Conservation (phyloP, 1,140 invertebrate species). For the Phenacoccus solenopsis region DNA sequence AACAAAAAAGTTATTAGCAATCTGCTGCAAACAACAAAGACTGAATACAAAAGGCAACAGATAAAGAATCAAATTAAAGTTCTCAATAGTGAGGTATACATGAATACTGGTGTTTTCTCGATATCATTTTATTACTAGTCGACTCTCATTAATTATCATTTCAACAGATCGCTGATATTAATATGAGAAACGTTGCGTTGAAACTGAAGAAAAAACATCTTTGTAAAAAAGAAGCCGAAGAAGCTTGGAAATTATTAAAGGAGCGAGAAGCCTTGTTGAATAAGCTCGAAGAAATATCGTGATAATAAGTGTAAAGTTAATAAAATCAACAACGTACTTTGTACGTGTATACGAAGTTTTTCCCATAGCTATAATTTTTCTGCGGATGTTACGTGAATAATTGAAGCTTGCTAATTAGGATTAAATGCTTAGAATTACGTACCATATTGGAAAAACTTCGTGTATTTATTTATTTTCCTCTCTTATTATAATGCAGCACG, state of each 20-base stretch:
- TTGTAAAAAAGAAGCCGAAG: conserved; percentile 9
- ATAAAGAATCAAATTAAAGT: conserved; percentile 51
- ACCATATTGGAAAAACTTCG: neutral
- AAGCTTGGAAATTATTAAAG: conserved; percentile 10
- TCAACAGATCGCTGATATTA: neutral
- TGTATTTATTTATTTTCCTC: neutral
- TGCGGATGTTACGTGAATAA: no score
- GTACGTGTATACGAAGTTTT: no score
- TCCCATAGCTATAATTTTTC: no score
- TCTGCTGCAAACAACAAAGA: conserved; percentile 43
- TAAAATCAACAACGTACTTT: no score
- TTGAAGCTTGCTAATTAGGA: no score
- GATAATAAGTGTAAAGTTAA: neutral
- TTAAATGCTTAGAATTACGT: no score
- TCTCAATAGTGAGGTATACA: conserved; percentile 51
- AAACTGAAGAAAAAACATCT: conserved; percentile 6
- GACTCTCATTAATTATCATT: no score
- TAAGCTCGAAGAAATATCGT: conserved; percentile 2
- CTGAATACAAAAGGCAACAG: conserved; percentile 52
- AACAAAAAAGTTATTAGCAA: conserved; percentile 52
- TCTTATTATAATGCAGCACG: neutral
- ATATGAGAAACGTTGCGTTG: neutral
- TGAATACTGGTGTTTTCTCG: no score
- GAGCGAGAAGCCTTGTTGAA: neutral
- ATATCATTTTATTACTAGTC: no score